Evolutionary conservation across 1,140 invertebrate species (phyloP), one percentile per base, ranked within the genome.

Genomic region (Drosophila santomea): DNA sequence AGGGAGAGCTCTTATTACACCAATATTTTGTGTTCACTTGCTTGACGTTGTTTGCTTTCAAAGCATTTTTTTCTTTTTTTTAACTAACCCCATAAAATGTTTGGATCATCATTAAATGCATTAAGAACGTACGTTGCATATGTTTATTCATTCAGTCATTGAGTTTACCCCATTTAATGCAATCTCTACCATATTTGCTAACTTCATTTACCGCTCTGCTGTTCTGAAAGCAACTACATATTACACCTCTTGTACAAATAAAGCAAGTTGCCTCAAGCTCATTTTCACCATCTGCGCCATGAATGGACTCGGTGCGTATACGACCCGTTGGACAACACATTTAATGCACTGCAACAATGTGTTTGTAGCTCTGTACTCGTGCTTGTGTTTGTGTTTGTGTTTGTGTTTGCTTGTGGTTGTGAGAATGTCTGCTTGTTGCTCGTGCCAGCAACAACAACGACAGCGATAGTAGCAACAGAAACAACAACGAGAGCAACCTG

Each of bases 221-320:
- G 60, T 66, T 66, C 64, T 64, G 7, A 28, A 68, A 52, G 20
- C 38, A 47, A 44, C 45, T 68, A 60, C 38, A 64, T 64, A 41
- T 51, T 52, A 43, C 47, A 20, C 45, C 38, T 25, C 38, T 50
- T 64, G 17, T 35, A 67, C 59, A 67, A 67, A 64, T 44, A 68
- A 68, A 68, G 60, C 17, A 20, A 51, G 14, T 28, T 52, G 60
- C 45, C 32, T n/a, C 17, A 43, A 35, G 59, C 47, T 38, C 47
- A 44, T 38, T 54, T 74, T 45, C 35, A 62, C 41, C 47, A 58
- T 58, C 54, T 32, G 54, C 47, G 55, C 64, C 64, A 79, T 78
- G 66, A 79, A 79, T 84, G 64, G 67, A 67, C 59, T n/a, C 47
- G 41, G 56, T 63, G 62, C 80, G 63, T 71, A 80, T 81, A 73